A percentile compares a stretch with the other conserved stretches of the same genome.
Evolutionary conservation across 2,888 invertebrate genomes (phyloP).

Genomic region (Epistrophella euchroma): DNA sequence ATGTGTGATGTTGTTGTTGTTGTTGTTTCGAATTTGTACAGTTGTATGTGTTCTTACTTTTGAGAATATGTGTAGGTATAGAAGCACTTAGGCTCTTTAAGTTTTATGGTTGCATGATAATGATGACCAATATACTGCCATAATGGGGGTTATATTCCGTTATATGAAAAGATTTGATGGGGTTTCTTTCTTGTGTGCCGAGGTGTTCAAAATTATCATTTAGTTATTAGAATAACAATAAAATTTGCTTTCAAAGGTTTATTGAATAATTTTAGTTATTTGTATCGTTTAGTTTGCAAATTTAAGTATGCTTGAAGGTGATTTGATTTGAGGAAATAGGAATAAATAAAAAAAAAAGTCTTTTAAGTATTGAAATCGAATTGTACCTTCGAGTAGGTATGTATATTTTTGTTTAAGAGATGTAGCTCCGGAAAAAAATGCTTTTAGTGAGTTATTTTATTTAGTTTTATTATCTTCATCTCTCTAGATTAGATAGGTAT

Average conservation of each 20-base stretch:
- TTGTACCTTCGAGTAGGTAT: no score
- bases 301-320: background rate
- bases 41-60: background rate
- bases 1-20: slow-evolving; percentile 1
- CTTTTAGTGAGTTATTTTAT: no score
- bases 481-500: no score
- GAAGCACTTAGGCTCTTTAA: slow-evolving; percentile 20
- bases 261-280: slow-evolving; percentile 12
- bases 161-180: background rate
- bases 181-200: slow-evolving; percentile 2
- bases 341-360: background rate
- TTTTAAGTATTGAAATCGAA: background rate
- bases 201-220: slow-evolving; percentile 36
- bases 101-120: slow-evolving; percentile 25
- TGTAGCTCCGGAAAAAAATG: no score
- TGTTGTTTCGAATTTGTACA: slow-evolving; percentile 3
- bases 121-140: slow-evolving; percentile 22
- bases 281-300: slow-evolving; percentile 18
- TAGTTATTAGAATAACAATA: background rate
- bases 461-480: no score
- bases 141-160: background rate
- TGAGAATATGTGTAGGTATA: background rate
- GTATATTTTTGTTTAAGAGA: no score
- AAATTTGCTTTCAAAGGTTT: background rate
- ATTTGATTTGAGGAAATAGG: background rate